Evolutionary conservation across 2,113 vertebrate species (phyloP).

Genomic region (Andinoacara biseriatus): DNA sequence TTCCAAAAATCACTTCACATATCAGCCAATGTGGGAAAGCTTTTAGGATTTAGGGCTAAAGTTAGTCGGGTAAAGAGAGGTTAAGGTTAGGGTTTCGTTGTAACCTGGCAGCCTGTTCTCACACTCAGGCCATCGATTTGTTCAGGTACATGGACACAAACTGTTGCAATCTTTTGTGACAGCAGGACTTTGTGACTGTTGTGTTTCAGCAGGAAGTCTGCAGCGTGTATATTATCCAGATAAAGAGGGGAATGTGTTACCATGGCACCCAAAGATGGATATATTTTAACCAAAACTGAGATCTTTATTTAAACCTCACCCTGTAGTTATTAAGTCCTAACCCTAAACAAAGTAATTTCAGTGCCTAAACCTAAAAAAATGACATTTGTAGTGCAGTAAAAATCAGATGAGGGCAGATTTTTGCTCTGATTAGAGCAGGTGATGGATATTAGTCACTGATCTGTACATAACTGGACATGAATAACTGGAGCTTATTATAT

Average conservation of each 20-base stretch:
- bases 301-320: not conserved
- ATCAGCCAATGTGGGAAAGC: not conserved
- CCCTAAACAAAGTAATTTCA: rapidly evolving
- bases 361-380: not conserved
- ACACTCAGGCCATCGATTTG: not conserved
- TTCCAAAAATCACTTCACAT: not conserved
- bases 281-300: not conserved
- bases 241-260: not conserved
- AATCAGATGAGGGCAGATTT: too few species aligned
- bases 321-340: not conserved
- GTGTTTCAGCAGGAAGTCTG: not conserved
- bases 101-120: not conserved
- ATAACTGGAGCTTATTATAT: too few species aligned
- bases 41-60: not conserved
- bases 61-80: not conserved
- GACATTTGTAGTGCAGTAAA: too few species aligned
- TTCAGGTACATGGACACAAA: not conserved
- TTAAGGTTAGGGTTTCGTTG: not conserved
- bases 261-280: not conserved
- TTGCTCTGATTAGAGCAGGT: too few species aligned
- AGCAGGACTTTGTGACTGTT: too few species aligned
- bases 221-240: not conserved
- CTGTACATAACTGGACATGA: too few species aligned
- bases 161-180: not conserved
- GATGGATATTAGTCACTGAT: too few species aligned